A percentile compares a stretch with the other conserved stretches of the same genome.
Conservation (phyloP, 2,888 invertebrate species). For the Spodoptera picta region DNA sequence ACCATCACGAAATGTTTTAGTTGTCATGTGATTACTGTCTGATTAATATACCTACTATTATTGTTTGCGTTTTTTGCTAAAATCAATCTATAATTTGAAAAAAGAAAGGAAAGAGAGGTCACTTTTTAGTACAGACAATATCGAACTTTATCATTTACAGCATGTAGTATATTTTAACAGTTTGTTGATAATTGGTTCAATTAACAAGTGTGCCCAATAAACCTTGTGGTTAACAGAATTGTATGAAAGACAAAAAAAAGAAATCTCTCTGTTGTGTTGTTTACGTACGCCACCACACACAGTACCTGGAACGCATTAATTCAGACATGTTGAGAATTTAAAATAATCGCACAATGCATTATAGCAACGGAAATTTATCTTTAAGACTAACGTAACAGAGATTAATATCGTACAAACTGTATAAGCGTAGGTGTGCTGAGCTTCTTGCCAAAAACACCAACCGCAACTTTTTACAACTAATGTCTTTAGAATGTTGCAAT, state of each 20-base stretch:
- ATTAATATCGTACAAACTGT: constrained; percentile 1
- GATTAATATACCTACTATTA: constrained; percentile 6
- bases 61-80: constrained; percentile 2
- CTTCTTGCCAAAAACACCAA: constrained; percentile 52
- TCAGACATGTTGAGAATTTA: constrained; percentile 70
- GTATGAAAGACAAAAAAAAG: constrained; percentile 27
- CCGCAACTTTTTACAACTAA: constrained; percentile 45
- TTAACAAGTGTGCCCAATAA: constrained; percentile 1
- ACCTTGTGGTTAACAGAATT: constrained; percentile 4
- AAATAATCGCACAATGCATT: constrained; percentile 52
- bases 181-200: background rate
- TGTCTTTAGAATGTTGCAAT: constrained; percentile 44
- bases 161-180: background rate
- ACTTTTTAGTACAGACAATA: no score
- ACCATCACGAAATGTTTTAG: constrained; percentile 21
- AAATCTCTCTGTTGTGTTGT: constrained; percentile 55
- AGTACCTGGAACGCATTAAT: constrained; percentile 74
- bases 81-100: no score
- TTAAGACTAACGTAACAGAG: constrained; percentile 31
- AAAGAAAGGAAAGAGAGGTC: no score
- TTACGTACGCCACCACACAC: constrained; percentile 64
- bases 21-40: constrained; percentile 10
- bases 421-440: constrained; percentile 30
- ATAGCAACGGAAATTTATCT: constrained; percentile 35
- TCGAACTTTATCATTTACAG: no score